Evolutionary conservation across 2,888 invertebrate genomes (phyloP), one percentile per base, ranked within the genome.

Genomic region (Globia sparganii): DNA sequence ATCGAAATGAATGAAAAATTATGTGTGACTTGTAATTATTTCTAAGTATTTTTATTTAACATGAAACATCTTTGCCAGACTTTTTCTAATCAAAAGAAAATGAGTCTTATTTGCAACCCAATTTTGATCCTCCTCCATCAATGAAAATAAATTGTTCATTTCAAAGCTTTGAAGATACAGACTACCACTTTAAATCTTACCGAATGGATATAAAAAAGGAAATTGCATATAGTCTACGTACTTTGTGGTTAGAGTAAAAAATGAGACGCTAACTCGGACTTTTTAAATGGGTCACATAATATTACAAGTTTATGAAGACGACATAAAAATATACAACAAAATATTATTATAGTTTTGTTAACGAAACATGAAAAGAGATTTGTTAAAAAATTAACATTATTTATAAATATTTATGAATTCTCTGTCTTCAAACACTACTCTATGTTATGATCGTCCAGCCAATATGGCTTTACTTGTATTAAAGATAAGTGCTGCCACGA

Each of bases 401-500:
- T 0, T 40, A 40, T 58, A 43, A 75, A 53, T 65, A 77, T 58
- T 56, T 31, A 62, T 49, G 34, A 31, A 40, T n/a, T 65, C 69
- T 75, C 77, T 78, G 37, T 74, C 31, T 70, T 70, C 59, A 3
- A 13, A 74, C 40, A 31, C 66, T 89, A 85, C 87, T 89, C 91
- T 91, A 75, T 78, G 77, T 61, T 73, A 78, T 85, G 77, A 80
- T 81, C 81, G 89, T 88, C 90, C 90, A 90, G 87, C 89, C 87
- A 87, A 90, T 88, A 89, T 88, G 87, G 89, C 88, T 91, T 89
- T 88, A 90, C 88, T 91, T 86, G 88, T 89, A 90, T 92, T 90
- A 90, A 86, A 85, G 91, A 91, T 93, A 92, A 93, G 92, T 91
- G 89, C 89, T 89, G 67, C 65, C 83, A 87, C 86, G 90, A 91